Percentiles rank a stretch among this genome's conserved stretches.
Evolutionary conservation across 2,888 invertebrate species (phyloP).

Genomic region (Zhuqinia jingwanae): DNA sequence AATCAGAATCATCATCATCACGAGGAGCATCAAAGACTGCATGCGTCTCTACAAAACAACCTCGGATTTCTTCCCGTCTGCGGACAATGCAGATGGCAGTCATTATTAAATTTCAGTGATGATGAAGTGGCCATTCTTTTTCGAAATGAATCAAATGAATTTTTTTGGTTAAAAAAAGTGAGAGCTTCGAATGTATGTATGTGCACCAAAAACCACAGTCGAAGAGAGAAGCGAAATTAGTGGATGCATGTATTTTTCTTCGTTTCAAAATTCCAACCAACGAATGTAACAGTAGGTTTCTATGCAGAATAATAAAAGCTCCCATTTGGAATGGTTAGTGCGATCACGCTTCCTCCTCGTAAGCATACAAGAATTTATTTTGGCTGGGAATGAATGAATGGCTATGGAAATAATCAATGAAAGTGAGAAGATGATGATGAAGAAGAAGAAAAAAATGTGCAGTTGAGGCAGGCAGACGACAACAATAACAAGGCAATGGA

Average conservation of each 20-base stretch:
- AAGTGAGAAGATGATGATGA: constrained; percentile 1
- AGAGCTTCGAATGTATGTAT: not conserved
- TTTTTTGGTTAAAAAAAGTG: too few relatives aligned
- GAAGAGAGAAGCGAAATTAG: not conserved
- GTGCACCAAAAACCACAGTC: not conserved
- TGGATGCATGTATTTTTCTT: not conserved
- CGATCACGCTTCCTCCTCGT: constrained; percentile 16
- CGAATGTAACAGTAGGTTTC: too few relatives aligned
- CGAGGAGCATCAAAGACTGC: too few relatives aligned
- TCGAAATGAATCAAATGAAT: too few relatives aligned
- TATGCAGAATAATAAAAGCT: too few relatives aligned
- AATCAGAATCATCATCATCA: too few relatives aligned
- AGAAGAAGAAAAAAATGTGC: constrained; percentile 33
- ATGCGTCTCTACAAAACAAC: too few relatives aligned
- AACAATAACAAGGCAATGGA: not conserved
- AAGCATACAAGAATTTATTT: not conserved
- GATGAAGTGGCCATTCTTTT: too few relatives aligned
- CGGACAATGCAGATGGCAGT: too few relatives aligned
- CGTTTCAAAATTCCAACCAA: not conserved
- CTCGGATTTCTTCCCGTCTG: too few relatives aligned
- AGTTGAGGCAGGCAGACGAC: constrained; percentile 36
- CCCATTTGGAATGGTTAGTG: constrained; percentile 40
- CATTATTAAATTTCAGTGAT: too few relatives aligned
- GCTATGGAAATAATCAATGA: not conserved
- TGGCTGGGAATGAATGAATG: not conserved